Evolutionary conservation across 2,797 vertebrate genomes (phyloP).

Genomic region (Diceros bicornis): DNA sequence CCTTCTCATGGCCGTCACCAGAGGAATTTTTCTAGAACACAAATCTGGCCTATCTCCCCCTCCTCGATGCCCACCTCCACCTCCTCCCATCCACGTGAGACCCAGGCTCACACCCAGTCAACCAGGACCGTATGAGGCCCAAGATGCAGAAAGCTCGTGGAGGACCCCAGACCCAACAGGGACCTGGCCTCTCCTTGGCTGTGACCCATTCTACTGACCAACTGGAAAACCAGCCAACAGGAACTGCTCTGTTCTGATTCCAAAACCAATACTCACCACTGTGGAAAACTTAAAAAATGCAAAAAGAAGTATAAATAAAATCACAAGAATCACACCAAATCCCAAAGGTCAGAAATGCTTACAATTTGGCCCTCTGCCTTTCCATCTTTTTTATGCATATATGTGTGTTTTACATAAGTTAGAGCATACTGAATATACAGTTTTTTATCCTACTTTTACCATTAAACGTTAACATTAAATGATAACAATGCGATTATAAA

Average conservation of each 20-base stretch:
- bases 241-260: neutral
- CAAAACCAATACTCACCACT: neutral
- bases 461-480: neutral
- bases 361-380: accelerated
- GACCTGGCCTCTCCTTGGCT: neutral
- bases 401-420: neutral
- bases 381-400: neutral
- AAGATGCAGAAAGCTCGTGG: accelerated
- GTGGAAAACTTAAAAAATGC: neutral
- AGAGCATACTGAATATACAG: neutral
- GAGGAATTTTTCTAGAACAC: neutral
- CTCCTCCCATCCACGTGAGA: neutral
- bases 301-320: neutral
- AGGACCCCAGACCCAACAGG: neutral
- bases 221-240: neutral
- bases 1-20: neutral
- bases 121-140: neutral
- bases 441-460: neutral
- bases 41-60: no score
- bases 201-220: no score
- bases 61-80: neutral
- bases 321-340: neutral
- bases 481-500: neutral
- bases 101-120: neutral
- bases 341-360: neutral